Conservation (phyloP, 2,888 invertebrate species). For the Linhomoeus sp. region DNA sequence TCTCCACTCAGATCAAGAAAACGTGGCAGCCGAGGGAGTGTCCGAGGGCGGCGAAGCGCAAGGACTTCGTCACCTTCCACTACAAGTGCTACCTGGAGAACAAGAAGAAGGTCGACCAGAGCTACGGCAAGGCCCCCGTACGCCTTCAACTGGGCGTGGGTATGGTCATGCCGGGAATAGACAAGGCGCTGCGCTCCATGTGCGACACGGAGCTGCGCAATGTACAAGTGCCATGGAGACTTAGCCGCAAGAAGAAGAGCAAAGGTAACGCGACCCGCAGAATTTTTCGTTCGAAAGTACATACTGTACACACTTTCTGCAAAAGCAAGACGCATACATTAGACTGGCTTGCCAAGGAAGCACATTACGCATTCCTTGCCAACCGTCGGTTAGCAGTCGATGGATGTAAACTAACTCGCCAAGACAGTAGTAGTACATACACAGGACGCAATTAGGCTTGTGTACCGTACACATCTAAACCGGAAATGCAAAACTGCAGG, state of each 20-base stretch:
- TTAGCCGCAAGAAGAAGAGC: constrained; percentile 20
- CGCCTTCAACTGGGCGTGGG: constrained; percentile 24
- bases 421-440: too few species aligned
- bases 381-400: too few species aligned
- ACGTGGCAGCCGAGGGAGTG: constrained; percentile 21
- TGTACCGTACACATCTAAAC: too few species aligned
- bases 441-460: too few species aligned
- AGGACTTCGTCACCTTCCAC: constrained; percentile 26
- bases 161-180: constrained; percentile 25
- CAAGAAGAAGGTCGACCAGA: constrained; percentile 19
- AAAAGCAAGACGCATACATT: too few species aligned
- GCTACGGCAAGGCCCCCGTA: constrained; percentile 16
- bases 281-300: too few species aligned
- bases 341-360: too few species aligned
- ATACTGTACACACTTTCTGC: too few species aligned
- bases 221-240: constrained; percentile 21
- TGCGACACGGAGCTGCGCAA: constrained; percentile 22
- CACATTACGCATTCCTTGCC: too few species aligned
- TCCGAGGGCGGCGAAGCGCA: constrained; percentile 14
- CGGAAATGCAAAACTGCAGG: too few species aligned
- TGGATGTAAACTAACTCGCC: too few species aligned
- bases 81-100: constrained; percentile 22
- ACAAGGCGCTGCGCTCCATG: constrained; percentile 23
- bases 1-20: constrained; percentile 12
- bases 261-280: constrained; percentile 10